phyloP scores from a whole-genome alignment of 2,113 vertebrate species.

The Sinocyclocheilus maitianheensis region DNA sequence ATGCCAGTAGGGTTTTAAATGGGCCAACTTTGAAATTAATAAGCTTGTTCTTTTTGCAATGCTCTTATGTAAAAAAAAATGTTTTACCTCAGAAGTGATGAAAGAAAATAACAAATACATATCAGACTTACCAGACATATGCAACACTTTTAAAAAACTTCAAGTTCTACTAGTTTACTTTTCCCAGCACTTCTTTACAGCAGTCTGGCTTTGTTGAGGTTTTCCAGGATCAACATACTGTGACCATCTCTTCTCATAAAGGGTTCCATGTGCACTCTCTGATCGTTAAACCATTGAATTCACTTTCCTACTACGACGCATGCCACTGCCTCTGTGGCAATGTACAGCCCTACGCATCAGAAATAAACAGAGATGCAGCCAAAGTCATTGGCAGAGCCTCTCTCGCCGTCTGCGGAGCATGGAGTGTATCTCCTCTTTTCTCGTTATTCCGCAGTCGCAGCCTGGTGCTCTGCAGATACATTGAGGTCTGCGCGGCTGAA shows the following conservation, averaged over 20 bases:
- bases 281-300: slow-evolving; percentile 48
- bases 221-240: slow-evolving; percentile 11
- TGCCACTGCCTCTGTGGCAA: slow-evolving; percentile 46
- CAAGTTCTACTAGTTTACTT: not conserved
- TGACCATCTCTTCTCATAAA: slow-evolving; percentile 43
- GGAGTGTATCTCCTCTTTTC: slow-evolving; percentile 68
- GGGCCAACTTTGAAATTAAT: slow-evolving; percentile 44
- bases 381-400: slow-evolving; percentile 52
- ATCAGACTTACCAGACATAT: not conserved
- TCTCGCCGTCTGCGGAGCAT: slow-evolving; percentile 61
- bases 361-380: slow-evolving; percentile 53
- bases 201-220: slow-evolving; percentile 13
- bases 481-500: slow-evolving; percentile 65
- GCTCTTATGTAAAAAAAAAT: not conserved
- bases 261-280: slow-evolving; percentile 19
- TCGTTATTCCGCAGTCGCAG: slow-evolving; percentile 72
- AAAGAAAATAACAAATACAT: not conserved
- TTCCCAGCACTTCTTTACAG: slow-evolving; percentile 19
- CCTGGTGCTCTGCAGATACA: slow-evolving; percentile 74
- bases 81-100: not conserved
- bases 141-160: slow-evolving; percentile 1
- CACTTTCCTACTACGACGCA: slow-evolving; percentile 58
- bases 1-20: slow-evolving; percentile 44
- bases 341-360: slow-evolving; percentile 57
- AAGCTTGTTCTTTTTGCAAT: slow-evolving; percentile 20